Percentiles rank a stretch among this genome's conserved stretches.
These are phyloP conservation scores for Falco novaeseelandiae DNA, from an alignment of 2,797 vertebrate species.

Conservation along the genomic window DNA sequence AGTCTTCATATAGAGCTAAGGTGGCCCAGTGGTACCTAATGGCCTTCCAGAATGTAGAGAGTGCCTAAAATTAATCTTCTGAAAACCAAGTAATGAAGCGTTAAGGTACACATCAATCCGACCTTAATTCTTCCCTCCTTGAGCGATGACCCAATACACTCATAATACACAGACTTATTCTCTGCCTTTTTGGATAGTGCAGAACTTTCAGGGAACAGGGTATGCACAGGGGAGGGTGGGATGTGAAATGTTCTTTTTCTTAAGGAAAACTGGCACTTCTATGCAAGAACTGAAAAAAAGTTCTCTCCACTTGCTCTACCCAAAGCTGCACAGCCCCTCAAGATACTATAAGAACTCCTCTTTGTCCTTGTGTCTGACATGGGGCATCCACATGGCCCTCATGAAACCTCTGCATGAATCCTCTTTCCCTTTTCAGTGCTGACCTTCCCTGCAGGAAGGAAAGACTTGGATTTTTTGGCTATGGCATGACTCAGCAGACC, in stretches of 20 bases:
- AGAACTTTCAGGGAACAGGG: not conserved
- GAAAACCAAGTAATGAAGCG: constrained; percentile 63
- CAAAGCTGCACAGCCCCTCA: not conserved
- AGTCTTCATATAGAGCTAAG: constrained; percentile 23
- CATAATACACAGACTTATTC: not conserved
- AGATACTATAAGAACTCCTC: not conserved
- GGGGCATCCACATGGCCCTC: not conserved
- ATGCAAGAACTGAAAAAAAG: not conserved
- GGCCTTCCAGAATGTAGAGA: constrained; percentile 2
- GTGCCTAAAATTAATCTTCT: constrained; percentile 63
- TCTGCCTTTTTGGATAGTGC: not conserved
- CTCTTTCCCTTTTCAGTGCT: not conserved
- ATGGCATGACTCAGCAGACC: not conserved
- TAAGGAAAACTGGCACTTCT: not conserved
- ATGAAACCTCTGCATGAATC: not conserved
- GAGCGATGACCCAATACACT: constrained; percentile 57
- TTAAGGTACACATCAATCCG: constrained; percentile 33
- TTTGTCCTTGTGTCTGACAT: not conserved
- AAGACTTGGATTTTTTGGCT: not conserved
- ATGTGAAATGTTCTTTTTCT: not conserved
- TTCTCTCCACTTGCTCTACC: not conserved
- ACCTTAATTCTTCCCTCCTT: constrained; percentile 65
- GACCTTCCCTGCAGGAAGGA: not conserved
- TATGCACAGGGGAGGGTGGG: fast-evolving
- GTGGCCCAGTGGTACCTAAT: constrained; percentile 24